Base-by-base conservation (phyloP, 2,888 invertebrate genomes). In the Siphlonurus alternatus region DNA sequence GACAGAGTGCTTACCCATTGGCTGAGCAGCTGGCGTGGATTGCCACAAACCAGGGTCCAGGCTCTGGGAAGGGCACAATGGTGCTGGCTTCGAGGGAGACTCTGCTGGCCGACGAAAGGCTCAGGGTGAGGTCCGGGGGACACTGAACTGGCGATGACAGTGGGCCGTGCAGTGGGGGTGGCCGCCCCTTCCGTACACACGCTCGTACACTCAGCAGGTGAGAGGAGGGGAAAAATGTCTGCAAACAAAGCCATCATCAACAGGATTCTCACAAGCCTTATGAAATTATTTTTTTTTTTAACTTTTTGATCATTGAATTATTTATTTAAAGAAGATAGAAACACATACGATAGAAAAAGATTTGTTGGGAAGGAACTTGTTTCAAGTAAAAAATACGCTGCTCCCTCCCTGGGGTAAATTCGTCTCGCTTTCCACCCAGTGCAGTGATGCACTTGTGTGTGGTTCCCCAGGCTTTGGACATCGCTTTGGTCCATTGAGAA, bases 1-100 rank as follows among this genome's bases (percentile, higher is more conserved):
- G n/a, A n/a, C n/a, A n/a, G n/a, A 38, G 5, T 5, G 54, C 70
- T 68, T 72, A 76, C 76, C 72, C 72, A 64, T 74, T 69, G n/a
- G 66, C 68, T 63, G 72, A 73, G 69, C 79, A 79, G 64, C 70
- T 71, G 1, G 75, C 71, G 65, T 75, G 73, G 62, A 78, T 71
- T 23, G 74, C 72, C 59, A 78, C 72, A 66, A 75, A 76, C 77
- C 78, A 79, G 2, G 70, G 71, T 65, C 76, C 78, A 38, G 78
- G 76, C 67, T 76, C 74, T 1, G 79, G 79, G 72, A 75, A 79
- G 38, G 78, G 77, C 67, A 79, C 74, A 63, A 75, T 69, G 51
- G 75, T 68, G 63, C 67, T 72, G 61, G 70, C 70, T 61, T 70
- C 69, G n/a, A 69, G 64, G 18, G 66, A 63, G 3, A 64, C 63